phyloP scores from a whole-genome alignment of 2,888 invertebrate species.

The Malacosoma neustria region DNA sequence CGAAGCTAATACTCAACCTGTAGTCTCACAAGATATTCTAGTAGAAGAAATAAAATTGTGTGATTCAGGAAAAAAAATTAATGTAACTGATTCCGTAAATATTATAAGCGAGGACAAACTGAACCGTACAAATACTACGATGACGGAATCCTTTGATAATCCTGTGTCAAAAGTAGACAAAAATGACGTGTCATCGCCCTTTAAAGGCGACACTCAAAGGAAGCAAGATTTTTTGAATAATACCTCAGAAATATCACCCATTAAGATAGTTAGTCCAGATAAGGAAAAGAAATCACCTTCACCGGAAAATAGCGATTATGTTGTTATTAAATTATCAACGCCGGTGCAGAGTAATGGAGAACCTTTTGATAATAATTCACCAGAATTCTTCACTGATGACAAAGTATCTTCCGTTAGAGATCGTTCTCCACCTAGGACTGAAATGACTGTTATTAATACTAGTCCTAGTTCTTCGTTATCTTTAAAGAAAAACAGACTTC shows the following conservation, averaged over 20 bases:
- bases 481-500: slow-evolving; percentile 54
- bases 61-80: not conserved
- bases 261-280: slow-evolving; percentile 58
- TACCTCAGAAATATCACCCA: slow-evolving; percentile 77
- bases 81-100: slow-evolving; percentile 5
- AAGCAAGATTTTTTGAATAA: slow-evolving; percentile 72
- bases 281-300: slow-evolving; percentile 38
- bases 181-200: slow-evolving; percentile 47
- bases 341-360: slow-evolving; percentile 57
- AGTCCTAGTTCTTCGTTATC: slow-evolving; percentile 55
- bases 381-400: slow-evolving; percentile 64
- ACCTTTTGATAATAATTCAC: slow-evolving; percentile 52
- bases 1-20: slow-evolving; percentile 50
- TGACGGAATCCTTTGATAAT: slow-evolving; percentile 16
- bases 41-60: slow-evolving; percentile 8
- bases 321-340: slow-evolving; percentile 48
- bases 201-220: slow-evolving; percentile 45
- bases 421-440: slow-evolving; percentile 50
- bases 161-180: slow-evolving; percentile 15
- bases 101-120: not conserved
- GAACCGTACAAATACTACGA: slow-evolving; percentile 9
- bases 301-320: slow-evolving; percentile 51
- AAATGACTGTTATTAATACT: slow-evolving; percentile 24
- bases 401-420: slow-evolving; percentile 54
- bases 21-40: slow-evolving; percentile 21